Percentiles rank a stretch among this genome's conserved stretches.
Conservation (phyloP, 2,797 vertebrate genomes). For the Limnodromus scolopaceus region DNA sequence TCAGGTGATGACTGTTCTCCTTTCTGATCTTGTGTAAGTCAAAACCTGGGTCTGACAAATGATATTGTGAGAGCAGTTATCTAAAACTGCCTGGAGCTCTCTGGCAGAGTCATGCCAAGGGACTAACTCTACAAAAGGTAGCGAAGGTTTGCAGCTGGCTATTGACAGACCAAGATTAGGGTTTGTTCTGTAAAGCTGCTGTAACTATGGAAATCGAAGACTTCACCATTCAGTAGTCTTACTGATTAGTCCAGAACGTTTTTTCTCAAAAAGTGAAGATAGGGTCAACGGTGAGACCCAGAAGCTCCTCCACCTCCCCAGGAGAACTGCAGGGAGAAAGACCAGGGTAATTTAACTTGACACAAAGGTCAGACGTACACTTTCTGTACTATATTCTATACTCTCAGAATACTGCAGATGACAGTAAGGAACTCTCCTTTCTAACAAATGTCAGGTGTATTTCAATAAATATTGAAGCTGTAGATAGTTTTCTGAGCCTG, state of each 20-base stretch:
- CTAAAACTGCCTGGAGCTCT: background rate
- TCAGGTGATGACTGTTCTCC: background rate
- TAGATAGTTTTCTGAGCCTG: background rate
- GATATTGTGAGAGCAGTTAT: background rate
- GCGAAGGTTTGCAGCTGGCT: background rate
- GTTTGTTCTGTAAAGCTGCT: background rate
- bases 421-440: background rate
- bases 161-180: background rate
- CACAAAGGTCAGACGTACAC: background rate
- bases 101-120: background rate
- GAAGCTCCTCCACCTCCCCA: background rate
- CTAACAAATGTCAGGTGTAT: background rate
- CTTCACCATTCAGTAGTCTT: background rate
- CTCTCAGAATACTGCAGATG: background rate
- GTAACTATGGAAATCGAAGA: background rate
- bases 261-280: background rate
- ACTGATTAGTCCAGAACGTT: background rate
- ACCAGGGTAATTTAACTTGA: background rate
- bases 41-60: background rate
- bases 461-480: background rate
- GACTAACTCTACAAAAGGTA: background rate
- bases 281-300: background rate
- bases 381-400: background rate
- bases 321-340: background rate
- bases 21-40: background rate